phyloP scores from a whole-genome alignment of 2,797 vertebrate species.

The Peromyscus nudipes region DNA sequence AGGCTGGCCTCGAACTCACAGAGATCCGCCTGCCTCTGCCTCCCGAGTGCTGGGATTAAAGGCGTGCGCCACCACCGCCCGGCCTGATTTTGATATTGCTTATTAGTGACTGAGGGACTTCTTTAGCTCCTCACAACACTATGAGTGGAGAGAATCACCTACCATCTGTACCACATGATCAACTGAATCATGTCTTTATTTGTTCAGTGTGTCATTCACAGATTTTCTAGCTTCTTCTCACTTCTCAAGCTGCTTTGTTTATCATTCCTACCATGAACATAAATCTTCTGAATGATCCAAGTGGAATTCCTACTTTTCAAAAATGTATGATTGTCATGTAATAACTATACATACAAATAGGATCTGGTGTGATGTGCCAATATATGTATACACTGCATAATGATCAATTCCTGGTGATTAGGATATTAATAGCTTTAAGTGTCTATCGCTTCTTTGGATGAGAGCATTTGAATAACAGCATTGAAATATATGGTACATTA shows the following conservation, averaged over 20 bases:
- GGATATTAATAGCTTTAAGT: background rate
- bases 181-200: rapidly evolving
- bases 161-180: background rate
- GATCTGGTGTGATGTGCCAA: background rate
- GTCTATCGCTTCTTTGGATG: background rate
- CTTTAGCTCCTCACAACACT: background rate
- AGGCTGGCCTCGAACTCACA: too few relatives aligned
- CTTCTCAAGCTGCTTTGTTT: background rate
- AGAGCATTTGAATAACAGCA: background rate
- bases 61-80: too few relatives aligned
- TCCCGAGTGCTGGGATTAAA: too few relatives aligned
- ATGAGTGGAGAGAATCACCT: background rate
- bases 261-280: background rate
- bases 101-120: background rate
- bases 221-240: background rate
- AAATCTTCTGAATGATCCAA: background rate
- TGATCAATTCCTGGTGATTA: background rate
- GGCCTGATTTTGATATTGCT: background rate
- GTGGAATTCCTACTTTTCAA: background rate
- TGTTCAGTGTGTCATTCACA: background rate
- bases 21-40: too few relatives aligned
- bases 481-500: background rate
- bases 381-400: too few relatives aligned
- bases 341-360: background rate
- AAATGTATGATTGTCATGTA: background rate